Conservation (phyloP, 1,140 invertebrate species). For the Venustaconcha ellipsiformis region DNA sequence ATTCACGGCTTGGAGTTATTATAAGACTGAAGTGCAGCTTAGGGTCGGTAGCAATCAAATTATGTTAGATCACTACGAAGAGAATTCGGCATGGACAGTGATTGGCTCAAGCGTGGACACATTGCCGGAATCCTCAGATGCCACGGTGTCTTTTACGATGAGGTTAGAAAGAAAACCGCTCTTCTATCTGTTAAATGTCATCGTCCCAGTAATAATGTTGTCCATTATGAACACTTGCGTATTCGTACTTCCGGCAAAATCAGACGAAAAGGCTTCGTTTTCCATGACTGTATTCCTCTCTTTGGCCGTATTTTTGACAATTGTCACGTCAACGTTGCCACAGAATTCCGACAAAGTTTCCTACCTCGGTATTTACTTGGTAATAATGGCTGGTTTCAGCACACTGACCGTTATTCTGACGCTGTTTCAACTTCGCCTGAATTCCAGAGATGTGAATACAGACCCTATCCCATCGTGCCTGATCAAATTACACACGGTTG, state of each 20-base stretch:
- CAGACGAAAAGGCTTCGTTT: constrained; percentile 18
- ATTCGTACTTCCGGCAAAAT: constrained; percentile 23
- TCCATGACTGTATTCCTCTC: constrained; percentile 6
- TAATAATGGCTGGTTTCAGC: too few relatives aligned
- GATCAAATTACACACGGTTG: background rate
- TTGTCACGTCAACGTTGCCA: too few relatives aligned
- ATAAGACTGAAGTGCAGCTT: background rate
- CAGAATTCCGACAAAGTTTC: too few relatives aligned
- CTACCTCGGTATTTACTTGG: too few relatives aligned
- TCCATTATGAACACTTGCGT: constrained; percentile 19
- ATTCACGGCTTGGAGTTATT: constrained; percentile 10
- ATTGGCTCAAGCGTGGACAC: background rate
- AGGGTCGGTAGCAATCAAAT: background rate
- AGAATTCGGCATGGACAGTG: constrained; percentile 33
- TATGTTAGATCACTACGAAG: constrained; percentile 13
- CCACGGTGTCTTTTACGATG: constrained; percentile 16
- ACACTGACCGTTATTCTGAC: too few relatives aligned
- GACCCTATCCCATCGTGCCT: background rate
- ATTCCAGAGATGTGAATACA: background rate
- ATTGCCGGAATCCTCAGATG: background rate
- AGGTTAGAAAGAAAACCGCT: constrained; percentile 25
- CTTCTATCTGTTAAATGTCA: constrained; percentile 23
- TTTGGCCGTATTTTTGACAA: too few relatives aligned
- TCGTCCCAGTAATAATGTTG: constrained; percentile 28
- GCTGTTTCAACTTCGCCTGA: background rate